Percentiles rank a stretch among this genome's conserved stretches.
Conservation (phyloP, 1,140 invertebrate species). For the Liolophura sinensis region DNA sequence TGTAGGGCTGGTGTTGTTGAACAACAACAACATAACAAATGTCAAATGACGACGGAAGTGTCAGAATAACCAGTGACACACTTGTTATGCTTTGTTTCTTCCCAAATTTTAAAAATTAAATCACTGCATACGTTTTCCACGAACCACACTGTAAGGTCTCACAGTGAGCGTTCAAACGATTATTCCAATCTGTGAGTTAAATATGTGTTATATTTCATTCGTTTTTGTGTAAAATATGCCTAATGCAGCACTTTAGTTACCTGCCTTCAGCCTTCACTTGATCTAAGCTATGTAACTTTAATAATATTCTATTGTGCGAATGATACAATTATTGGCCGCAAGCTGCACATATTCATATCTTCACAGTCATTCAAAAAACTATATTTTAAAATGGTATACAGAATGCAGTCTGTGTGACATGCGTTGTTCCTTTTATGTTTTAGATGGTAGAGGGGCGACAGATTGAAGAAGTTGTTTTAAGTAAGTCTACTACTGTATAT, state of each 20-base stretch:
- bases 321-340: no score
- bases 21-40: background rate
- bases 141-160: background rate
- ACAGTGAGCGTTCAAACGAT: no score
- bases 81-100: background rate
- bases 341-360: conserved; percentile 11
- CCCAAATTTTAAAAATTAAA: background rate
- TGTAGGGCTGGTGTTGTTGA: background rate
- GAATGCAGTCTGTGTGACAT: no score
- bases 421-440: conserved; percentile 36
- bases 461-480: conserved; percentile 91
- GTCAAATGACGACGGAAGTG: no score
- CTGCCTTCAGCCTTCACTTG: no score
- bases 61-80: no score
- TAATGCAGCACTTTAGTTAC: no score
- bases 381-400: no score
- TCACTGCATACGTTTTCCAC: background rate
- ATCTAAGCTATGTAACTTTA: no score
- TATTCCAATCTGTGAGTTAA: background rate
- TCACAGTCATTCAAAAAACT: conserved; percentile 4
- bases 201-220: conserved; percentile 17
- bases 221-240: no score
- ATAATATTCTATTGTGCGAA: no score
- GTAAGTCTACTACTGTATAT: conserved; percentile 48
- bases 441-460: conserved; percentile 78